Evolutionary conservation across 2,797 vertebrate species (phyloP).

Genomic region (Neostethus bicornis): DNA sequence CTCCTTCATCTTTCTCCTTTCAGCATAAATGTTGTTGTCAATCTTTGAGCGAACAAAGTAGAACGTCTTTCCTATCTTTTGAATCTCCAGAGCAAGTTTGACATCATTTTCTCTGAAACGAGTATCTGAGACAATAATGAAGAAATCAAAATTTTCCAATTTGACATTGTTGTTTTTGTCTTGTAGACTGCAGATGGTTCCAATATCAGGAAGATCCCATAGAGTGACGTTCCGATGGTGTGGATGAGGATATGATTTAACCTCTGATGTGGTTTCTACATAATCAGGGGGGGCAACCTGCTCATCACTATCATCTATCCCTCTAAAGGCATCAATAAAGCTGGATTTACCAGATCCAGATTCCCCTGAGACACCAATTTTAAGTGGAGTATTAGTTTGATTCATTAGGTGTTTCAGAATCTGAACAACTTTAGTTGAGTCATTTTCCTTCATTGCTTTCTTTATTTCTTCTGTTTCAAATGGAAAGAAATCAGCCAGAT

Average conservation of each 20-base stretch:
- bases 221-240: conserved; percentile 68
- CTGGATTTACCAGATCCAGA: conserved; percentile 61
- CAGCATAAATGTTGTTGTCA: conserved; percentile 63
- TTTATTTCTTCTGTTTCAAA: conserved; percentile 2
- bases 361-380: conserved; percentile 65
- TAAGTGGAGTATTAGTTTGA: conserved; percentile 26
- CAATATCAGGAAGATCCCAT: conserved; percentile 82
- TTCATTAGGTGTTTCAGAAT: conserved; percentile 22
- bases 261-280: conserved; percentile 43
- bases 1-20: conserved; percentile 25
- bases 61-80: conserved; percentile 72
- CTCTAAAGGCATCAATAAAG: conserved; percentile 61
- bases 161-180: conserved; percentile 69
- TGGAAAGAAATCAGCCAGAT: too few relatives aligned
- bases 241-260: conserved; percentile 65
- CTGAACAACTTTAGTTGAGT: conserved; percentile 15
- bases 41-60: conserved; percentile 82
- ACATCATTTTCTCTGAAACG: conserved; percentile 74
- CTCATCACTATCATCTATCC: conserved; percentile 21
- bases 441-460: conserved; percentile 16
- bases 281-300: conserved; percentile 42
- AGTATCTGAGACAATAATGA: conserved; percentile 68
- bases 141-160: conserved; percentile 80
- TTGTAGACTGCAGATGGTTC: conserved; percentile 69
- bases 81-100: conserved; percentile 72